A percentile compares a stretch with the other conserved stretches of the same genome.
Conservation (phyloP, 2,888 invertebrate genomes). For the Neoascia interrupta region DNA sequence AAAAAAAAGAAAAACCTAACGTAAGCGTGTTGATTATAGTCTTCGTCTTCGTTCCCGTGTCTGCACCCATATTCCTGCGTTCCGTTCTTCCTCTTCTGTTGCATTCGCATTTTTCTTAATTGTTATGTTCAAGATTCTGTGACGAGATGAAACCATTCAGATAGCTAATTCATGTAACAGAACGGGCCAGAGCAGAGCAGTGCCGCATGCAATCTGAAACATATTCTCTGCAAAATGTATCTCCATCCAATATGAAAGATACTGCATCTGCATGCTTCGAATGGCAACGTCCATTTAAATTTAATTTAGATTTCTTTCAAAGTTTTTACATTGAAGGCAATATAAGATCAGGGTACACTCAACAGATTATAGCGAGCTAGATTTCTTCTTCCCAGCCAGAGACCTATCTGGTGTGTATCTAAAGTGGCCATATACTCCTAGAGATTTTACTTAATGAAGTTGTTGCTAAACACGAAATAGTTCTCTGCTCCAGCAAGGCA, state of each 20-base stretch:
- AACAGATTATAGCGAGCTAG: neutral
- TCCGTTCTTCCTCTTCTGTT: constrained; percentile 3
- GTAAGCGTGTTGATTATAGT: constrained; percentile 8
- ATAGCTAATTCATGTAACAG: constrained; percentile 29
- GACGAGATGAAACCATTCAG: constrained; percentile 42
- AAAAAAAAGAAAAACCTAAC: too few relatives aligned
- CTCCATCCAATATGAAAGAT: constrained; percentile 1
- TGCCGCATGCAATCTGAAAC: neutral
- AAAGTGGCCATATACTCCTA: constrained; percentile 16
- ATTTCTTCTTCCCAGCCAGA: too few relatives aligned
- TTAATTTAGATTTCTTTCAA: constrained; percentile 31
- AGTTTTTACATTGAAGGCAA: constrained; percentile 3
- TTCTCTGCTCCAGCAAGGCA: constrained; percentile 32
- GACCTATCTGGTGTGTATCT: neutral
- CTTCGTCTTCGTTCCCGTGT: neutral
- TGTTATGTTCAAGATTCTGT: constrained; percentile 48
- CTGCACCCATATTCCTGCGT: neutral
- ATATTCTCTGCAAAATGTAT: neutral
- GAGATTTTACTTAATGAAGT: constrained; percentile 18
- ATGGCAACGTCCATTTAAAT: constrained; percentile 37
- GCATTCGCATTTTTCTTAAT: constrained; percentile 28
- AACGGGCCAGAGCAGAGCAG: constrained; percentile 34
- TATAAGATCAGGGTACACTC: neutral
- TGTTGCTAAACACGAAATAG: constrained; percentile 26
- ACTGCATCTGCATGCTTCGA: constrained; percentile 37